phyloP scores from a whole-genome alignment of 1,140 invertebrate species.

The Conopomorpha cramerella region DNA sequence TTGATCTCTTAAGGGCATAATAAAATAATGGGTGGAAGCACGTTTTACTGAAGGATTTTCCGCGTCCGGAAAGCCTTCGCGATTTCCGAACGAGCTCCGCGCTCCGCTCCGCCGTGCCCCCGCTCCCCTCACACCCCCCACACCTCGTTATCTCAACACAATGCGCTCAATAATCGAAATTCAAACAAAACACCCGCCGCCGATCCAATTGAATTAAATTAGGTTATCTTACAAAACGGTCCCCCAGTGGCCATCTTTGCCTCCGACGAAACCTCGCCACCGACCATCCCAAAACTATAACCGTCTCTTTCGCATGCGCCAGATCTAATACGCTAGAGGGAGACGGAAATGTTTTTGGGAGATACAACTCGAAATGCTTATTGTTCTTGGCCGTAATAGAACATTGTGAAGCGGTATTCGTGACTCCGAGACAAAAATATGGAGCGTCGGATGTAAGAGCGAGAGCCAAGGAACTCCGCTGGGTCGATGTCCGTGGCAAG shows the following conservation, averaged over 20 bases:
- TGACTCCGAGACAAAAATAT: constrained; percentile 47
- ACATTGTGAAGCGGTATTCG: constrained; percentile 59
- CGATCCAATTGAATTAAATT: constrained; percentile 49
- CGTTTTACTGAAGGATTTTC: constrained; percentile 46
- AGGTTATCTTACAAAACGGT: constrained; percentile 55
- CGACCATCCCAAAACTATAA: constrained; percentile 13
- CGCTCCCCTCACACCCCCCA: neutral
- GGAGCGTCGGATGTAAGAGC: constrained; percentile 19
- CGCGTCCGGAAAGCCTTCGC: constrained; percentile 57
- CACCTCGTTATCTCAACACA: constrained; percentile 35
- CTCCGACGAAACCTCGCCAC: constrained; percentile 35
- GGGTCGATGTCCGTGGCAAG: constrained; percentile 53
- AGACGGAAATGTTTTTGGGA: constrained; percentile 42
- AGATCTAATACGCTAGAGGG: constrained; percentile 11
- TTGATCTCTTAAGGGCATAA: constrained; percentile 9
- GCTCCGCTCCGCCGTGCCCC: constrained; percentile 7
- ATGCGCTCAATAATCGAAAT: constrained; percentile 49
- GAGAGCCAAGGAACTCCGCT: constrained; percentile 39
- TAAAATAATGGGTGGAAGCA: constrained; percentile 47
- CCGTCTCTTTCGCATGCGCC: constrained; percentile 26
- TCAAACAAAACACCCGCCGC: constrained; percentile 41
- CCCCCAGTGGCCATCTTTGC: constrained; percentile 54
- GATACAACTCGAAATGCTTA: constrained; percentile 48
- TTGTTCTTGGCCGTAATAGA: constrained; percentile 57
- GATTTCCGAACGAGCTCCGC: constrained; percentile 44